Percentiles rank a stretch among this genome's conserved stretches.
These are phyloP conservation scores for Polietes domitor DNA, from an alignment of 2,888 invertebrate genomes.

Conservation along the genomic window DNA sequence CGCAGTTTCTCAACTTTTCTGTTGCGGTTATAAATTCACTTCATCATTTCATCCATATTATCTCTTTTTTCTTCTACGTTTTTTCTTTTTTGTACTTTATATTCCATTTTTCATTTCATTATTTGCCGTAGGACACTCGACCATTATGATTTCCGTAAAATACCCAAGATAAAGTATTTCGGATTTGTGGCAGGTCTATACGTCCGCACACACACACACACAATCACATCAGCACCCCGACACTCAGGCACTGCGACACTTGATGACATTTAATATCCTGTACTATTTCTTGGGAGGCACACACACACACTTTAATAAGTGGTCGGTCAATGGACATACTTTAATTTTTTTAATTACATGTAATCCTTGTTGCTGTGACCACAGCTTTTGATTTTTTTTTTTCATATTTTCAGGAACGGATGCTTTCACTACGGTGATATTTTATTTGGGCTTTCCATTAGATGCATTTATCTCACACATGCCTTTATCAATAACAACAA, in stretches of 20 bases:
- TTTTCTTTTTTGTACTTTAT: neutral
- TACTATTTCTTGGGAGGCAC: neutral
- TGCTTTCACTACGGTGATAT: neutral
- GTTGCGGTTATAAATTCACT: neutral
- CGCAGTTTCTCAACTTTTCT: neutral
- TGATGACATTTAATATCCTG: neutral
- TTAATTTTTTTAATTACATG: constrained; percentile 11
- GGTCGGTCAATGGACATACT: constrained; percentile 1
- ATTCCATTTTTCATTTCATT: neutral
- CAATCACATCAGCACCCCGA: neutral
- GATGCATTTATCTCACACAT: constrained; percentile 11
- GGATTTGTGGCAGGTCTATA: neutral
- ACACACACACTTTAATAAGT: constrained; percentile 19
- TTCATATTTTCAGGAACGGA: constrained; percentile 43
- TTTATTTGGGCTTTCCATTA: constrained; percentile 11
- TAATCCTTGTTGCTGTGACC: constrained; percentile 20
- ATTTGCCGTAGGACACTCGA: neutral
- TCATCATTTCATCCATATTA: neutral
- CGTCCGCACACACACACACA: too few relatives aligned
- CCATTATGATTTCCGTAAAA: neutral
- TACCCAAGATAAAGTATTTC: neutral
- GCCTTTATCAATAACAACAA: constrained; percentile 38
- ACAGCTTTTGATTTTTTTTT: neutral
- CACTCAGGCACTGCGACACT: neutral
- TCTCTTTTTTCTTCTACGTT: neutral